These are phyloP conservation scores for Pammene fasciana DNA, from an alignment of 2,888 invertebrate genomes.

Conservation along the genomic window DNA sequence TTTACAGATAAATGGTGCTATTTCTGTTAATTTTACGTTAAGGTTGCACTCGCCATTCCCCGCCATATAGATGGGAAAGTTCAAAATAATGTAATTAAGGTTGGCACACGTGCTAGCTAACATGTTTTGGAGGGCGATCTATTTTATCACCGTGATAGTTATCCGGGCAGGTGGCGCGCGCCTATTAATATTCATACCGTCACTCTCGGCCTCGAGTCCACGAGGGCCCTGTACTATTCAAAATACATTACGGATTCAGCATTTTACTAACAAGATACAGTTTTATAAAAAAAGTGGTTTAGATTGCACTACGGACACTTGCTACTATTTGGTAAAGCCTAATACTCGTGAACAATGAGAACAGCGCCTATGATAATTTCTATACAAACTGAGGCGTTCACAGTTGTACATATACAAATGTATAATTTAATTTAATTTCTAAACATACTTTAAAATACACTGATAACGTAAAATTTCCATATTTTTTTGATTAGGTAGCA, in stretches of 20 bases:
- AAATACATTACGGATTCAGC: slow-evolving; percentile 46
- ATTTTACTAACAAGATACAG: slow-evolving; percentile 33
- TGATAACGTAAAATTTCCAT: background rate
- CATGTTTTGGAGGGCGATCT: slow-evolving; percentile 49
- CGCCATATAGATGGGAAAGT: slow-evolving; percentile 47
- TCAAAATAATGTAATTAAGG: slow-evolving; percentile 58
- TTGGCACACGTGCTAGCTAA: slow-evolving; percentile 41
- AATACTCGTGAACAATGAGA: no score
- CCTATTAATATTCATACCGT: slow-evolving; percentile 78
- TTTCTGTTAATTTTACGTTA: slow-evolving; percentile 7
- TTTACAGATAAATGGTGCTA: background rate
- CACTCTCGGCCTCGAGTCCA: slow-evolving; percentile 58
- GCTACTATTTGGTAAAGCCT: no score
- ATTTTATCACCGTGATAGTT: slow-evolving; percentile 63
- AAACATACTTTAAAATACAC: background rate
- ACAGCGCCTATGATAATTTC: no score
- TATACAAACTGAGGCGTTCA: no score
- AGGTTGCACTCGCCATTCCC: slow-evolving; percentile 6
- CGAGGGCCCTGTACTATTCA: slow-evolving; percentile 57
- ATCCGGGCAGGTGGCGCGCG: slow-evolving; percentile 64
- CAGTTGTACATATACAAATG: no score
- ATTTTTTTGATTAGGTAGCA: slow-evolving; percentile 1
- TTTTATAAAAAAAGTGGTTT: slow-evolving; percentile 8
- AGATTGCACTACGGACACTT: no score
- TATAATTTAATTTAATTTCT: no score